Percentiles rank a stretch among this genome's conserved stretches.
These are phyloP conservation scores for Onychorhynchus coronatus DNA, from an alignment of 2,113 vertebrate genomes.

Conservation along the genomic window DNA sequence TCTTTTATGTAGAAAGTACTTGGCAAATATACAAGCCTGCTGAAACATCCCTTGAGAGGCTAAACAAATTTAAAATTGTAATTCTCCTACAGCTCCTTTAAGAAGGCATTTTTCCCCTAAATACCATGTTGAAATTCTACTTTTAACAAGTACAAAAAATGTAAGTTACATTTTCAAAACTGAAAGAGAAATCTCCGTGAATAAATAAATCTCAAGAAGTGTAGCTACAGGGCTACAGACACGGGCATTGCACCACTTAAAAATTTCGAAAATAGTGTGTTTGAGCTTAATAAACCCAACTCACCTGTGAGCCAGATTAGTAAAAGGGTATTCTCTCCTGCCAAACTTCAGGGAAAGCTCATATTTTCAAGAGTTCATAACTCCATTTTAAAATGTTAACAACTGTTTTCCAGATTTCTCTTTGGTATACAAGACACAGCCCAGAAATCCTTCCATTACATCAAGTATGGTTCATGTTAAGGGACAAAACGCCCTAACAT, in stretches of 20 bases:
- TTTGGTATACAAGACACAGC: background rate
- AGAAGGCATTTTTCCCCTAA: background rate
- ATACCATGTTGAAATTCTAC: background rate
- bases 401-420: conserved; percentile 2
- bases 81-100: background rate
- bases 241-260: background rate
- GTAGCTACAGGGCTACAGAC: background rate
- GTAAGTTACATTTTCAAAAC: background rate
- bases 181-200: background rate
- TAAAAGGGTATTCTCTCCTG: background rate
- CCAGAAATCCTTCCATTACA: background rate
- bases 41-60: background rate
- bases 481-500: background rate
- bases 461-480: background rate
- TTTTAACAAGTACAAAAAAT: background rate
- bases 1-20: background rate
- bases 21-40: background rate
- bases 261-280: background rate
- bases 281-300: background rate
- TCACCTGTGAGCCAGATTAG: background rate
- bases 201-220: background rate
- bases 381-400: background rate
- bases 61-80: background rate
- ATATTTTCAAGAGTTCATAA: background rate
- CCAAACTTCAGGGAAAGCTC: background rate